Evolutionary conservation across 2,888 invertebrate genomes (phyloP), one percentile per base, ranked within the genome.

Genomic region (Alloplasta piceator): DNA sequence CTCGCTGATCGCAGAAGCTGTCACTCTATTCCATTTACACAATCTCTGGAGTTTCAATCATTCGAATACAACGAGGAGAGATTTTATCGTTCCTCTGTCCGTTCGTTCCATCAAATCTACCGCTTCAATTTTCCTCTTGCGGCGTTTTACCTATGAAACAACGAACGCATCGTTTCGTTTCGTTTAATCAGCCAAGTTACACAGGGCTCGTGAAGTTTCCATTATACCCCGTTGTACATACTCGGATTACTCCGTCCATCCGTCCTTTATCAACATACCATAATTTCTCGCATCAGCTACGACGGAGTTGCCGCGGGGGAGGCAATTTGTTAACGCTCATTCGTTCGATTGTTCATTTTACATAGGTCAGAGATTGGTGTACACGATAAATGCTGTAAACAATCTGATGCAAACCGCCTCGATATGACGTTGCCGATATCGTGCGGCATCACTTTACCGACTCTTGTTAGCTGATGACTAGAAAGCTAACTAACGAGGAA

Each of bases 121-220:
- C 41, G 38, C n/a, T 52, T 68, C 43, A 38, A 63, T 41, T 68
- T 66, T 36, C 71, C 46, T 64, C 74, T 64, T 4, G 36, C 7
- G 56, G 63, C 78, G 56, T 36, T 50, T 66, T 66, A 14, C 26
- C 66, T 55, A 38, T 41, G n/a, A 38, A 61, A 70, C 26, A 68
- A 66, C 79, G 56, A 61, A 50, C 71, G 66, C 71, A 55, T 76
- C 71, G 41, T 80, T 80, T 75, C 74, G 56, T 75, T 70, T 66
- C 63, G 80, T 80, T 72, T 55, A 75, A 80, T 76, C 67, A 73
- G 56, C 36, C 71, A 67, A 71, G 71, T 75, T 67, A 76, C 67
- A 64, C 26, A 55, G 43, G 55, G 55, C 55, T 66, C 43, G 58
- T 43, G 26, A 26, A 26, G 26, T 48, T 63, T 63, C 55, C 46